phyloP scores from a whole-genome alignment of 2,113 vertebrate genomes.

The Donacobius atricapilla region DNA sequence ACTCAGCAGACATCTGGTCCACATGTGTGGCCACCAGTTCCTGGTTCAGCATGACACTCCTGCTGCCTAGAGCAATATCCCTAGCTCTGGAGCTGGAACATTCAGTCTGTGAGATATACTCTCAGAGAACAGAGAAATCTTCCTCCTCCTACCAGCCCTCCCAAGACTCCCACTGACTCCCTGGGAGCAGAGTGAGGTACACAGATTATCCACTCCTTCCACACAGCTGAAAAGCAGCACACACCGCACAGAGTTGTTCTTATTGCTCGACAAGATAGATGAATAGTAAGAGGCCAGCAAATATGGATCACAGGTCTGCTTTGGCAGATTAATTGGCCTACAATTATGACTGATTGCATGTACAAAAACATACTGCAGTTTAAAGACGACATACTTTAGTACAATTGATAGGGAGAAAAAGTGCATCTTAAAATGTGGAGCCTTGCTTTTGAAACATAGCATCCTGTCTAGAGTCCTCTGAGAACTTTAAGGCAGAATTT shows the following conservation, averaged over 20 bases:
- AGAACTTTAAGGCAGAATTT: constrained; percentile 79
- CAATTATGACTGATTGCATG: constrained; percentile 11
- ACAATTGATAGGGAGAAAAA: constrained; percentile 70
- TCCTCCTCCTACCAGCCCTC: background rate
- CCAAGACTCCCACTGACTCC: background rate
- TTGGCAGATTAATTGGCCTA: background rate
- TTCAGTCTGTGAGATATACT: background rate
- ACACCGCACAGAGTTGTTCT: background rate
- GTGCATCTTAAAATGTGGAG: constrained; percentile 65
- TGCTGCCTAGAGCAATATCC: background rate
- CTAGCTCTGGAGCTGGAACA: background rate
- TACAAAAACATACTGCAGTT: constrained; percentile 53
- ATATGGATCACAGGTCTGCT: background rate
- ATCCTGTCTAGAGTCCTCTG: constrained; percentile 68
- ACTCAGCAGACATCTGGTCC: background rate
- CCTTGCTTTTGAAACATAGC: constrained; percentile 69
- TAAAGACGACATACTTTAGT: constrained; percentile 73
- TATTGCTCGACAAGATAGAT: constrained; percentile 27
- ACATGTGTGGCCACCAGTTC: background rate
- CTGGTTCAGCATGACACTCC: background rate
- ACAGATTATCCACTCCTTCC: background rate
- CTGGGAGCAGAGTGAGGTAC: background rate
- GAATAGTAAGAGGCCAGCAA: background rate
- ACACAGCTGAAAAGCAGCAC: background rate
- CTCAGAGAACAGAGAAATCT: background rate